Conservation (phyloP, 1,140 invertebrate genomes). For the Sesamia nonagrioides region DNA sequence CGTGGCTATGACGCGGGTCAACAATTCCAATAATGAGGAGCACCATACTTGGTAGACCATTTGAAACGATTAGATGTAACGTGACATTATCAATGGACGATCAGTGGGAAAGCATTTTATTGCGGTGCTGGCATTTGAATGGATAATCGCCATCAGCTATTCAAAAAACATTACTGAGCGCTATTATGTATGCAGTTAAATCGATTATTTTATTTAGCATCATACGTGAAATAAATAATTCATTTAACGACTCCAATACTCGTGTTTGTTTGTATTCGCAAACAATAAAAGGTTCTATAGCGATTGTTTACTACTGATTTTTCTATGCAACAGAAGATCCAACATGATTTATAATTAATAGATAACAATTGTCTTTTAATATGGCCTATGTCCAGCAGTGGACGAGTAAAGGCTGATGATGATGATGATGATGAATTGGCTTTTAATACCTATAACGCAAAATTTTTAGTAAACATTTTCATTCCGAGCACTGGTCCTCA, state of each 20-base stretch:
- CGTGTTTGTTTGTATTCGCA: neutral
- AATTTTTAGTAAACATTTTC: neutral
- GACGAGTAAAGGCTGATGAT: too few species aligned
- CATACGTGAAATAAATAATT: conserved; percentile 46
- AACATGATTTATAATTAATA: too few species aligned
- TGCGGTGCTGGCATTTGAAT: conserved; percentile 24
- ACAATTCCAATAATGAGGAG: conserved; percentile 33
- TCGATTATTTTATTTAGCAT: conserved; percentile 48
- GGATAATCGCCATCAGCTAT: conserved; percentile 41
- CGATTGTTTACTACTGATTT: neutral
- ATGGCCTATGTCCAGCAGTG: neutral
- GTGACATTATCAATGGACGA: conserved; percentile 31
- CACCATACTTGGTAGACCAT: conserved; percentile 21
- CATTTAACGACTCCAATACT: conserved; percentile 14
- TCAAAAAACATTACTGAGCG: conserved; percentile 37
- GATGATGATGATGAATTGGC: too few species aligned
- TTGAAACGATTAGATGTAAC: conserved; percentile 25
- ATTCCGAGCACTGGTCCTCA: neutral
- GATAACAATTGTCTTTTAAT: too few species aligned
- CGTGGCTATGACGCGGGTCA: conserved; percentile 28
- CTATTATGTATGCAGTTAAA: conserved; percentile 41
- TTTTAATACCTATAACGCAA: neutral
- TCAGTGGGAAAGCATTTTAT: conserved; percentile 38
- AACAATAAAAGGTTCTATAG: neutral
- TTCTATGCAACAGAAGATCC: too few species aligned